Evolutionary conservation across 2,113 vertebrate genomes (phyloP).

Genomic region (Jacana jacana): DNA sequence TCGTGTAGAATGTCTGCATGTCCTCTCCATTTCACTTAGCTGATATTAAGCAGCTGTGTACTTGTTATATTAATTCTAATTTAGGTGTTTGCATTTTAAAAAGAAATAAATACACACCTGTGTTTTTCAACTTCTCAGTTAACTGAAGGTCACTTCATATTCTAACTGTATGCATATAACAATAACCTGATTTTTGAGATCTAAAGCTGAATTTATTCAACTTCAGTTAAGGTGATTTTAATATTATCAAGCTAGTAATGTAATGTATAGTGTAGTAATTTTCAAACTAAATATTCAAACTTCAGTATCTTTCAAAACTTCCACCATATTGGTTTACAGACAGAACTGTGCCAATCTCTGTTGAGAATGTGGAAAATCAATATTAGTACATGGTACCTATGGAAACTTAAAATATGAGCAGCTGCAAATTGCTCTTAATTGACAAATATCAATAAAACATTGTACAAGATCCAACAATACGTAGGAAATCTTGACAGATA

Average conservation of each 20-base stretch:
- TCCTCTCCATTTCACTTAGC: neutral
- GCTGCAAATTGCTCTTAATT: neutral
- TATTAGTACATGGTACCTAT: neutral
- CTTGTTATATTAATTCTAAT: neutral
- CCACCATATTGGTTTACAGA: neutral
- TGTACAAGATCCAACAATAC: neutral
- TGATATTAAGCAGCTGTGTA: neutral
- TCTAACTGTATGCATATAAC: neutral
- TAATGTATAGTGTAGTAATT: neutral
- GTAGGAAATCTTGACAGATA: neutral
- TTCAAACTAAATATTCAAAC: neutral
- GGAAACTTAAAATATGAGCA: neutral
- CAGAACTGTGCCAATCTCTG: neutral
- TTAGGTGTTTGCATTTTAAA: neutral
- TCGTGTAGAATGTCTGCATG: neutral
- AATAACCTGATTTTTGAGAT: neutral
- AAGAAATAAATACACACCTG: neutral
- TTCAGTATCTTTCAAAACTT: neutral
- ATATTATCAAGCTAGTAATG: neutral
- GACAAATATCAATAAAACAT: neutral
- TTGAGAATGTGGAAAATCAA: neutral
- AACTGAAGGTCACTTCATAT: neutral
- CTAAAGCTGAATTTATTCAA: neutral
- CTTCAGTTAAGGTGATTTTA: neutral
- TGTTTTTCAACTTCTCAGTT: neutral